Evolutionary conservation across 2,888 invertebrate genomes (phyloP), one percentile per base, ranked within the genome.

Genomic region (Julus scandinavius): DNA sequence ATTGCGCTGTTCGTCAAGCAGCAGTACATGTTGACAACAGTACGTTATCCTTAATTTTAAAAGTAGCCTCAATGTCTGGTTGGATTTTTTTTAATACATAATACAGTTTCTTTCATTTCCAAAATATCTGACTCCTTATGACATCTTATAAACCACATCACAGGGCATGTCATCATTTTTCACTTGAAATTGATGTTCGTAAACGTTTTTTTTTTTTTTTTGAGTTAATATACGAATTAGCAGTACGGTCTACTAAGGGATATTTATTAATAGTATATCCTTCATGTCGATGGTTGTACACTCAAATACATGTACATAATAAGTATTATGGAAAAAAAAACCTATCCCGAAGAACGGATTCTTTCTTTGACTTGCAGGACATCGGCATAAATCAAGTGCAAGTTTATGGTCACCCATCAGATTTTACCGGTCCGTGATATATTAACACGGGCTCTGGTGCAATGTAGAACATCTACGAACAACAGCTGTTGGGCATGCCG

Each of bases 331-430:
- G 80, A 29, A 40, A 38, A 29, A 80, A 38, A 40, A 38, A 29
- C 38, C 3, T 13, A 38, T 38, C 29, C 38, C 11, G 5, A 9
- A 38, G 38, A 38, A 38, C 13, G 20, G 38, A n/a, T 63, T 63
- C 63, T 63, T 11, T 72, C 54, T 63, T 17, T 17, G 63, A 20
- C 63, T 63, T 29, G 20, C 63, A 40, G 38, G 80, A 80, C 80
- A 38, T 13, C 4, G 38, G 80, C 38, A 80, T 80, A 80, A 80
- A 80, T 80, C 80, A 80, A 80, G 29, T 38, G 38, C 38, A 38
- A 80, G 80, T 80, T 80, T 80, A 80, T 80, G 80, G 80, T 15
- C 80, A 80, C 80, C 80, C 29, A 80, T 80, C 80, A 40, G 80
- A 80, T 80, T 13, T 80, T 40, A 80, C 80, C 38, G 80, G 38